Evolutionary conservation across 2,888 invertebrate genomes (phyloP).

Genomic region (Aphodius granarius): DNA sequence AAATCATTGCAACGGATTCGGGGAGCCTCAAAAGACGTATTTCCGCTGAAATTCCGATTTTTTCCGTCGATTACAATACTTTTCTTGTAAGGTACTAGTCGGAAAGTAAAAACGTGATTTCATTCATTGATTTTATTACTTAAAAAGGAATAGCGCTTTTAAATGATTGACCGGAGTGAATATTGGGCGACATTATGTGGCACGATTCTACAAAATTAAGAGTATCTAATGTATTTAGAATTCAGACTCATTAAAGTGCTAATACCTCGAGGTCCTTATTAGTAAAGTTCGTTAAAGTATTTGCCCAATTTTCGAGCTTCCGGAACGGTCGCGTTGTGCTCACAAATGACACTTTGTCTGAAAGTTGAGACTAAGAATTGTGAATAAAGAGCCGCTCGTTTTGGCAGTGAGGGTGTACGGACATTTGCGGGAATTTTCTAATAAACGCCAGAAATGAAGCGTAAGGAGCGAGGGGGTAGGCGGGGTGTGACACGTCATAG

Average conservation of each 20-base stretch:
- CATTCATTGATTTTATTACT: too few relatives aligned
- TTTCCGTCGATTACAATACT: too few relatives aligned
- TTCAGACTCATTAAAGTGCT: background rate
- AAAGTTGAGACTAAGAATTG: background rate
- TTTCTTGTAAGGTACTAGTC: too few relatives aligned
- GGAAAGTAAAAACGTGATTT: too few relatives aligned
- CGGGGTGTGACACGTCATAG: background rate
- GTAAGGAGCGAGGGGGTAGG: background rate
- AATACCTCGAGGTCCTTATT: background rate
- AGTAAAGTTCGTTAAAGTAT: background rate
- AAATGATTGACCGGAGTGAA: too few relatives aligned
- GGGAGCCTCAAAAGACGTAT: too few relatives aligned
- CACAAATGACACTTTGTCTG: background rate
- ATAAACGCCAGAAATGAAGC: background rate
- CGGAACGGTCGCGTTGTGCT: background rate
- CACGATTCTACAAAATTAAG: too few relatives aligned
- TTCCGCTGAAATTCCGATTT: too few relatives aligned
- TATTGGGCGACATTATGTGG: too few relatives aligned
- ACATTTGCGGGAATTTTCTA: background rate
- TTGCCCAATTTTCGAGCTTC: background rate
- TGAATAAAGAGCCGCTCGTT: background rate
- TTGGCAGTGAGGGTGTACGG: background rate
- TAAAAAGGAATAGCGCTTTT: too few relatives aligned
- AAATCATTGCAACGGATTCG: too few relatives aligned
- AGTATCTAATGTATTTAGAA: too few relatives aligned